Conservation (phyloP, 1,140 invertebrate genomes). For the Cyphomyrmex costatus region DNA sequence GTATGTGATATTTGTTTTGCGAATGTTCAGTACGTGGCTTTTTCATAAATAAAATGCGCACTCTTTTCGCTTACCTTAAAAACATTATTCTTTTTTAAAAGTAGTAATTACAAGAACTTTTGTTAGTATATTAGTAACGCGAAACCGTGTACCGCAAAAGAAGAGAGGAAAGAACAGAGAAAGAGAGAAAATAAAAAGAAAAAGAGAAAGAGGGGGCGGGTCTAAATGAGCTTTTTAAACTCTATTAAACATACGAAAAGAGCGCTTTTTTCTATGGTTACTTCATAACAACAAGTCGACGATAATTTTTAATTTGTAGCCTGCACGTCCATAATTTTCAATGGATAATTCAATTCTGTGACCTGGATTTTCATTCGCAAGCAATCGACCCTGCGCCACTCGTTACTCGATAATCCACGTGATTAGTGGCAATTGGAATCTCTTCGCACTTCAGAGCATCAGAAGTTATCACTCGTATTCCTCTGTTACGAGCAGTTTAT, state of each 20-base stretch:
- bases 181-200: no score
- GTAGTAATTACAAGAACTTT: slow-evolving; percentile 8
- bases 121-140: neutral
- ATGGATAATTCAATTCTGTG: slow-evolving; percentile 51
- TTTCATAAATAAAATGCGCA: neutral
- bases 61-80: neutral
- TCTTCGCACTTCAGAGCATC: slow-evolving; percentile 38
- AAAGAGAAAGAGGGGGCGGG: neutral
- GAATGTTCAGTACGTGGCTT: neutral
- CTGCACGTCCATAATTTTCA: slow-evolving; percentile 22
- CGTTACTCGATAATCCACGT: slow-evolving; percentile 40
- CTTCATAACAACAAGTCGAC: slow-evolving; percentile 1
- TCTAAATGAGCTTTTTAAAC: slow-evolving; percentile 45
- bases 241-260: neutral
- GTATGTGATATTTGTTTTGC: neutral
- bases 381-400: slow-evolving; percentile 40
- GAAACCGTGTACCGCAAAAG: neutral
- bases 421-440: slow-evolving; percentile 41
- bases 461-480: slow-evolving; percentile 42
- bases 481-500: slow-evolving; percentile 54
- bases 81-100: neutral
- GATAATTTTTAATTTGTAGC: slow-evolving; percentile 16
- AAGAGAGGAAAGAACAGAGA: no score
- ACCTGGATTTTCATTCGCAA: slow-evolving; percentile 31
- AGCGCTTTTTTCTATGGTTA: neutral